Base-by-base conservation (phyloP, 2,888 invertebrate genomes). In the Copidosoma aretas region DNA sequence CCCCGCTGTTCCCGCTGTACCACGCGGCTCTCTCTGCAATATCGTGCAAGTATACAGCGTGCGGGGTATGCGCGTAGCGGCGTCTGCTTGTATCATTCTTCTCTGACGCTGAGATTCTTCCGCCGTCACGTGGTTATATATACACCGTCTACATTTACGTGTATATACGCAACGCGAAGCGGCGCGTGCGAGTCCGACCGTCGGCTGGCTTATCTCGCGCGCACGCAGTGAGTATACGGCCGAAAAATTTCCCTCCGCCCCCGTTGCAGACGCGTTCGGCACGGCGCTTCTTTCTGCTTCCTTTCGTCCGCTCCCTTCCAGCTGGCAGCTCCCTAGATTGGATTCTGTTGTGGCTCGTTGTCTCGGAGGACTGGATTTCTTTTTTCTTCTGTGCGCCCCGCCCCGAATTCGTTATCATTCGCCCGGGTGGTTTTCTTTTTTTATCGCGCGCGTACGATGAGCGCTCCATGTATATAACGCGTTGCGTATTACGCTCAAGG, bases 361-460 rank as follows among this genome's bases (percentile, higher is more conserved):
- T 39, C 57, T 39, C 24, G 17, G 17, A 24, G 22, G 25, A 43
- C 17, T 25, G 19, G 46, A 22, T 46, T 22, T n/a, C n/a, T 15
- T 41, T n/a, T 58, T 58, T 58, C 21, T 24, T 22, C 10, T n/a
- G 3, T 32, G 4, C 32, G 4, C 32, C 8, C 32, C 32, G 8
- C 32, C 58, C 3, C 59, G 51, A 63, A 64, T 68, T 68, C 64
- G 60, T 64, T 64, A 60, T 60, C 56, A n/a, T n/a, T n/a, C 51
- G 59, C 21, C 24, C 25, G 68, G 49, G 60, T 53, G 59, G n/a
- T n/a, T n/a, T n/a, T n/a, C n/a, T n/a, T n/a, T 56, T 63, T 43
- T 68, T 54, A 64, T 68, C 60, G 51, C 63, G 19, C 17, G 62
- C 56, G 32, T 8, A 3, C 32, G 8, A 32, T 32, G 32, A 5